These are phyloP conservation scores for Anguilla anguilla DNA, from an alignment of 2,797 vertebrate genomes.

Conservation along the genomic window DNA sequence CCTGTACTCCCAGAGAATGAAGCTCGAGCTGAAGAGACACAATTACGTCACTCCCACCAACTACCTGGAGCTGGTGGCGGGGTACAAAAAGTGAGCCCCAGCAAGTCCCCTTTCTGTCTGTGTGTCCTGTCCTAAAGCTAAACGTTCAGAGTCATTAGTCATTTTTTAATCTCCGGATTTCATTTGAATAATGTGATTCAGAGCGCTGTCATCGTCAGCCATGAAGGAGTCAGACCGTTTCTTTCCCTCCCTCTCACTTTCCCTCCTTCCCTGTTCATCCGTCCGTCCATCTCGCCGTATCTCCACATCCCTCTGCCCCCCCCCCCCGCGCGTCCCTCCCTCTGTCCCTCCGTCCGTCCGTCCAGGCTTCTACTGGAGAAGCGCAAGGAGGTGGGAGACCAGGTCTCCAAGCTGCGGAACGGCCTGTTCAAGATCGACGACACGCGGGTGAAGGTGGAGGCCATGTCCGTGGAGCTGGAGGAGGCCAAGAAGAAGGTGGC, in stretches of 20 bases:
- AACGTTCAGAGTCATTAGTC: neutral
- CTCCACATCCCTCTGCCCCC: conserved; percentile 20
- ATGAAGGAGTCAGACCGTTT: neutral
- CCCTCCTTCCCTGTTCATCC: conserved; percentile 33
- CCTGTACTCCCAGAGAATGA: conserved; percentile 79
- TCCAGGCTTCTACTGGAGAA: conserved; percentile 83
- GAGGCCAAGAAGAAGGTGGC: conserved; percentile 83
- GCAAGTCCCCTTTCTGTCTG: neutral
- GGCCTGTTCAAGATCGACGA: conserved; percentile 87
- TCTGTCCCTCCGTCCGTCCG: conserved; percentile 8
- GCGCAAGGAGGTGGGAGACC: conserved; percentile 78
- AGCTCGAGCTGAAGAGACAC: conserved; percentile 77
- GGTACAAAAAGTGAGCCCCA: conserved; percentile 82
- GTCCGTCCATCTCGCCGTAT: neutral
- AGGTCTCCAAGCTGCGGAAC: conserved; percentile 81
- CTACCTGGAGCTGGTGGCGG: conserved; percentile 88
- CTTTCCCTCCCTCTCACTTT: neutral
- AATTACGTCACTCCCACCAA: conserved; percentile 90
- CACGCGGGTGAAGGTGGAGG: conserved; percentile 82
- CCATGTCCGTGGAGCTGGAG: conserved; percentile 85
- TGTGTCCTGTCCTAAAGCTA: neutral
- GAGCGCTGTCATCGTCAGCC: neutral
- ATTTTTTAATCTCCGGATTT: neutral
- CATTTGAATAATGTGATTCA: neutral
- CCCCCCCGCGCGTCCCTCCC: conserved; percentile 26